Evolutionary conservation across 2,888 invertebrate genomes (phyloP).

Genomic region (Agrotis exclamationis): DNA sequence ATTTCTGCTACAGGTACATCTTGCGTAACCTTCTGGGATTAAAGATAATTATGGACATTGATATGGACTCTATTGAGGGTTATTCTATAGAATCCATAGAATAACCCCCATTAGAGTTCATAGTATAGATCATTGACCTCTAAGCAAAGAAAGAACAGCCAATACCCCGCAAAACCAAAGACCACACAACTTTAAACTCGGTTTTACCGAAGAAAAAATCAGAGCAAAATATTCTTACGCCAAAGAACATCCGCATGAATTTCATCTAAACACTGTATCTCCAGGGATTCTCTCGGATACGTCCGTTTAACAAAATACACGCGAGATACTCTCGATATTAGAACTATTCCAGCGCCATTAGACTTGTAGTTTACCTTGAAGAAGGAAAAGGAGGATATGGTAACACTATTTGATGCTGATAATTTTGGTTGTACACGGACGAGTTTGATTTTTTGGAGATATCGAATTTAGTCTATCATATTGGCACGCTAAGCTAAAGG

Average conservation of each 20-base stretch:
- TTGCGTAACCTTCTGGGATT: no score
- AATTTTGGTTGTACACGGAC: neutral
- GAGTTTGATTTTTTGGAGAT: neutral
- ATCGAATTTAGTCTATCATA: neutral
- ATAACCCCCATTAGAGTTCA: no score
- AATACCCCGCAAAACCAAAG: conserved; percentile 4
- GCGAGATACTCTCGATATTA: conserved; percentile 63
- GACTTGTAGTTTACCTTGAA: conserved; percentile 39
- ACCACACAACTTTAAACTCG: conserved; percentile 36
- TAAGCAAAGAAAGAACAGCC: neutral
- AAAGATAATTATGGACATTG: no score
- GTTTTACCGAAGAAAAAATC: conserved; percentile 30
- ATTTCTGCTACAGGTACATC: no score
- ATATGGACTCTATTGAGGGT: no score
- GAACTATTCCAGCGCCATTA: conserved; percentile 63
- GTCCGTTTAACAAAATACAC: conserved; percentile 64
- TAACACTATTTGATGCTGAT: conserved; percentile 5
- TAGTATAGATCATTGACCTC: neutral
- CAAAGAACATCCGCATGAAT: conserved; percentile 40
- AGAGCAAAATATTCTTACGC: conserved; percentile 32
- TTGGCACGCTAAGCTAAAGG: neutral
- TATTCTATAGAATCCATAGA: no score
- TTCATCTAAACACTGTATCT: conserved; percentile 56
- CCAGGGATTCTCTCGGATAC: conserved; percentile 45
- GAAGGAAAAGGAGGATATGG: conserved; percentile 45